A percentile compares a stretch with the other conserved stretches of the same genome.
These are phyloP conservation scores for Linnaemya tessellans DNA, from an alignment of 2,888 invertebrate species.

Conservation along the genomic window DNA sequence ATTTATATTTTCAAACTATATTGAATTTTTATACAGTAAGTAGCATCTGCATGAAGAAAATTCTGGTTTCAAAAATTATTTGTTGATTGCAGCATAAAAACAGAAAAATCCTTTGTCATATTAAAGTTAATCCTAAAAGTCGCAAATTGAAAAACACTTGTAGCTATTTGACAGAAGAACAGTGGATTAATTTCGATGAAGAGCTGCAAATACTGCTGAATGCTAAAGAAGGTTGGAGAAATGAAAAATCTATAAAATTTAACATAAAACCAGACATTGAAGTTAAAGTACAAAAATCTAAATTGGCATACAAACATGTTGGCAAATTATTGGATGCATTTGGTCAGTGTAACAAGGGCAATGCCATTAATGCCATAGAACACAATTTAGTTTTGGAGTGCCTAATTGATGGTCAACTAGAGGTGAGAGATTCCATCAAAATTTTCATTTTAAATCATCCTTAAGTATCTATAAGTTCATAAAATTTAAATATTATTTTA, in stretches of 20 bases:
- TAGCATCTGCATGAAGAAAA: not conserved
- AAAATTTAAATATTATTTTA: no score
- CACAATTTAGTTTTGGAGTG: slow-evolving; percentile 47
- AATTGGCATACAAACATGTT: slow-evolving; percentile 38
- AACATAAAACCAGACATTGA: slow-evolving; percentile 38
- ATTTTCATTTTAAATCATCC: no score
- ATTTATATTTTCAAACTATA: slow-evolving; percentile 58
- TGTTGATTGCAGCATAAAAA: slow-evolving; percentile 48
- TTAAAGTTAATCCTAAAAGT: slow-evolving; percentile 37
- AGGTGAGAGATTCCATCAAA: not conserved
- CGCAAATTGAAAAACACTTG: slow-evolving; percentile 39
- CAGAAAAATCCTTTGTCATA: slow-evolving; percentile 53
- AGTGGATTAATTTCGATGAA: slow-evolving; percentile 56
- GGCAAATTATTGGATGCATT: slow-evolving; percentile 1
- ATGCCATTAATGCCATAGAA: not conserved
- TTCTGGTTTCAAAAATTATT: not conserved
- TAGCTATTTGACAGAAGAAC: slow-evolving; percentile 49
- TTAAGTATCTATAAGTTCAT: no score
- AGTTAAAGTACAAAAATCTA: slow-evolving; percentile 58
- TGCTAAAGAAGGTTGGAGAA: slow-evolving; percentile 1
- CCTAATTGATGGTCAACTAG: slow-evolving; percentile 23
- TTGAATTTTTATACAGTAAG: slow-evolving; percentile 62
- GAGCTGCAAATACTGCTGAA: slow-evolving; percentile 37
- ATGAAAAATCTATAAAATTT: slow-evolving; percentile 31
- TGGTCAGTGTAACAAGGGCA: not conserved